Evolutionary conservation across 2,888 invertebrate species (phyloP).

Genomic region (Beris morrisii): DNA sequence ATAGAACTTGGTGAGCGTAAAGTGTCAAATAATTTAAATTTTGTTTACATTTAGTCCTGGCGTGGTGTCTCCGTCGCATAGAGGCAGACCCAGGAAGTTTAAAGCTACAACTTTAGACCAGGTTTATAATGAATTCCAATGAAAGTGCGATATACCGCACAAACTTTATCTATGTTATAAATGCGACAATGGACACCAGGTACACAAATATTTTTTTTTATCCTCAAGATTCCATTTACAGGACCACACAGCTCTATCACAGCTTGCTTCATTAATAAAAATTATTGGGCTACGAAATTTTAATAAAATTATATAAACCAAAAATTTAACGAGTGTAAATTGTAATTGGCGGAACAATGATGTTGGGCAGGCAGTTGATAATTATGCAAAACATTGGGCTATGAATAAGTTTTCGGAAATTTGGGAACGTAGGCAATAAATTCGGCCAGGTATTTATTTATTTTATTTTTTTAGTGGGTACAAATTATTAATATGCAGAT

Average conservation of each 20-base stretch:
- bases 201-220: too few species aligned
- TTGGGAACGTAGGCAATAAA: too few species aligned
- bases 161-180: not conserved
- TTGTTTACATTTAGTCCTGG: slow-evolving; percentile 22
- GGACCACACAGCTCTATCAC: not conserved
- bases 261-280: not conserved
- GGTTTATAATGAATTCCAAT: slow-evolving; percentile 10
- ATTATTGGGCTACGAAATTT: slow-evolving; percentile 19
- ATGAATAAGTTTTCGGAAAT: too few species aligned
- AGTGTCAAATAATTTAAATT: slow-evolving; percentile 20
- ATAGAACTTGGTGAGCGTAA: slow-evolving; percentile 2
- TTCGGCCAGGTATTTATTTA: too few species aligned
- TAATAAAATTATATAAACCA: slow-evolving; percentile 27
- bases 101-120: not conserved
- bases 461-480: too few species aligned
- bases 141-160: not conserved
- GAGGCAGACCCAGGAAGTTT: not conserved
- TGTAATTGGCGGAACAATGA: slow-evolving; percentile 14
- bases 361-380: too few species aligned
- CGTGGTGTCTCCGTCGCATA: too few species aligned
- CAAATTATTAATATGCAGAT: too few species aligned
- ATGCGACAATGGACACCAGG: not conserved
- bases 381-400: too few species aligned
- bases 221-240: not conserved
- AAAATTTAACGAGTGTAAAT: slow-evolving; percentile 21